Base-by-base conservation (phyloP, 2,888 invertebrate genomes). In the Amiota minor region DNA sequence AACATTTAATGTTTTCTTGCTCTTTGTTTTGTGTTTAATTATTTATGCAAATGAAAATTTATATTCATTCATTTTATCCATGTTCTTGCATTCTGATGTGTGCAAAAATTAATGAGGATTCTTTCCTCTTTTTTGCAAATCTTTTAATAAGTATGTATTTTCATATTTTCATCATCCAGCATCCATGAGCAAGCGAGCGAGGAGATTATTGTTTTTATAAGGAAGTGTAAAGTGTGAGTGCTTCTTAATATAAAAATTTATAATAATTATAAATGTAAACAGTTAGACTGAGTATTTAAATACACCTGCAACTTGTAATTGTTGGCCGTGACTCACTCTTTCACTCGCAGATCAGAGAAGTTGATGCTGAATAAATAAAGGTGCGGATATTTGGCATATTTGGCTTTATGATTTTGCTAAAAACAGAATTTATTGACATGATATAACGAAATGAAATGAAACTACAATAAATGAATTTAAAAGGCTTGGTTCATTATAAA, bases 11-110 rank as follows among this genome's bases (percentile, higher is more conserved):
- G 35, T 35, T 35, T 35, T 35, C 35, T 35, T 35, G 35, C 35
- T 6, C 35, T 35, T 35, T 35, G 35, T 35, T 35, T 6, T 72
- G 76, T 56, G 64, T 78, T 83, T 83, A 83, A 84, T 84, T 83
- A 83, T 81, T 83, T 83, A 83, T 84, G 82, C 65, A 83, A 83
- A 83, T 83, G 79, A 80, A 81, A 82, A 80, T 77, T 73, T 73
- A 78, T 79, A 20, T 16, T 49, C 49, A 65, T n/a, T 65, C 65
- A 47, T 47, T 46, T 20, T 16, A 35, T 45, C 49, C 35, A 49
- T 65, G 35, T 35, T 35, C 35, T 65, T 64, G 46, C 65, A 16
- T 18, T 59, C n/a, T 61, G 47, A 45, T 20, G 23, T 67, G 49
- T 50, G 67, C 67, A 68, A 68, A 23, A 50, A 53, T 53, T 53